Evolutionary conservation across 2,888 invertebrate genomes (phyloP).

Genomic region (Ochropleura leucogaster): DNA sequence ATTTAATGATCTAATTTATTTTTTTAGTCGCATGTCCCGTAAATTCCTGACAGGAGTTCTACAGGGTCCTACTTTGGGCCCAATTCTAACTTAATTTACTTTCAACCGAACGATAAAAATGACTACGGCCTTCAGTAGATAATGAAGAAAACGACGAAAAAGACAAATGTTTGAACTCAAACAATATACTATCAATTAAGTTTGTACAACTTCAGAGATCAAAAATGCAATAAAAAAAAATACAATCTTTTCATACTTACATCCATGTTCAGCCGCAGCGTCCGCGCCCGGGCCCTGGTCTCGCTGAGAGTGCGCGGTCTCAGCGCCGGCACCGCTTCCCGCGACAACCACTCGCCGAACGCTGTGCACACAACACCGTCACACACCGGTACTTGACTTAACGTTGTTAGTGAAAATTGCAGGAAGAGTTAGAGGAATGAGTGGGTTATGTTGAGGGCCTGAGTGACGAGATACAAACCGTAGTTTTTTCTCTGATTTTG

Average conservation of each 20-base stretch:
- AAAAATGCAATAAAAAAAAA: not conserved
- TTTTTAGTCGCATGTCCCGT: not conserved
- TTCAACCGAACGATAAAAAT: not conserved
- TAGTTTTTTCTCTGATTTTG: not conserved
- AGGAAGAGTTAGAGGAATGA: slow-evolving; percentile 27
- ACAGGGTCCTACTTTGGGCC: slow-evolving; percentile 25
- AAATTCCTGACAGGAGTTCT: not conserved
- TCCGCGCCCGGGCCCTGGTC: slow-evolving; percentile 79
- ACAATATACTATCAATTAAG: not conserved
- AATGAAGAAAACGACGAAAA: not conserved
- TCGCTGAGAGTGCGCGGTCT: slow-evolving; percentile 80
- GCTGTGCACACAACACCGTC: slow-evolving; percentile 77
- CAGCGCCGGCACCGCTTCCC: slow-evolving; percentile 83
- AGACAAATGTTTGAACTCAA: not conserved
- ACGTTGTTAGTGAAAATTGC: slow-evolving; percentile 38
- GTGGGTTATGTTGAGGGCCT: slow-evolving; percentile 36
- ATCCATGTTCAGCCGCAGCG: slow-evolving; percentile 82
- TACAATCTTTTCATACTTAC: slow-evolving; percentile 73
- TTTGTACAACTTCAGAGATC: not conserved
- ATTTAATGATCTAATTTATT: not conserved
- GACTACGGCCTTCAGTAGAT: not conserved
- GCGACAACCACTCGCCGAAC: slow-evolving; percentile 89
- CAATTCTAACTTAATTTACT: not conserved
- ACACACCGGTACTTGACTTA: slow-evolving; percentile 59
- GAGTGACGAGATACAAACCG: not conserved